phyloP scores from a whole-genome alignment of 2,113 vertebrate species.

The Thamnaconus septentrionalis region DNA sequence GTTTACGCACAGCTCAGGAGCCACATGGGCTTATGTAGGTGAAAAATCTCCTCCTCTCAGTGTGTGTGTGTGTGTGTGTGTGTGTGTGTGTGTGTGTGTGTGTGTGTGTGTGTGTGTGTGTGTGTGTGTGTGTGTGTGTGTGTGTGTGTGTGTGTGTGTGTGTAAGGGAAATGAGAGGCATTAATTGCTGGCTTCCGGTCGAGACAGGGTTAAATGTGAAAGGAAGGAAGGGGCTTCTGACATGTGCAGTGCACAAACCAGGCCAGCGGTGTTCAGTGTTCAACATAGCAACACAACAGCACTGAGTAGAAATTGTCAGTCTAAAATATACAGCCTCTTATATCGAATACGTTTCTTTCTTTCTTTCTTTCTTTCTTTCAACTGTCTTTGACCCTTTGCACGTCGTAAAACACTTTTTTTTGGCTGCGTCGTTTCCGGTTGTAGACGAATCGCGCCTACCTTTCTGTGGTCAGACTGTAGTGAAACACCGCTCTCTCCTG shows the following conservation, averaged over 20 bases:
- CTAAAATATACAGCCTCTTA: too few species aligned
- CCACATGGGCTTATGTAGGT: too few species aligned
- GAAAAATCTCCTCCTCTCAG: too few species aligned
- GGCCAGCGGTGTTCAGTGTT: not conserved
- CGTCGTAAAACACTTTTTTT: too few species aligned
- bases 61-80: too few species aligned
- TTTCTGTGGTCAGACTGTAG: not conserved
- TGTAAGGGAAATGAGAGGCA: conserved; percentile 41
- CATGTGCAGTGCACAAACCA: not conserved
- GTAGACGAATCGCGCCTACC: not conserved
- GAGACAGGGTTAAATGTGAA: conserved; percentile 44
- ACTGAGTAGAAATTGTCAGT: too few species aligned
- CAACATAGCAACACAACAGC: too few species aligned
- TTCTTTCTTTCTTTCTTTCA: too few species aligned
- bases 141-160: conserved; percentile 1
- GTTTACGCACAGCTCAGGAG: too few species aligned
- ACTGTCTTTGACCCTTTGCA: too few species aligned
- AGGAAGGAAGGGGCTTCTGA: conserved; percentile 10
- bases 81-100: not conserved
- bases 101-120: not conserved
- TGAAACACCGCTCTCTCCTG: conserved; percentile 20
- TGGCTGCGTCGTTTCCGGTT: not conserved
- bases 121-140: conserved; percentile 10
- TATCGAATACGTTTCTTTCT: too few species aligned
- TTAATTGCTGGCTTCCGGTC: conserved; percentile 63